Base-by-base conservation (phyloP, 2,797 vertebrate species). In the Lepus townsendii region DNA sequence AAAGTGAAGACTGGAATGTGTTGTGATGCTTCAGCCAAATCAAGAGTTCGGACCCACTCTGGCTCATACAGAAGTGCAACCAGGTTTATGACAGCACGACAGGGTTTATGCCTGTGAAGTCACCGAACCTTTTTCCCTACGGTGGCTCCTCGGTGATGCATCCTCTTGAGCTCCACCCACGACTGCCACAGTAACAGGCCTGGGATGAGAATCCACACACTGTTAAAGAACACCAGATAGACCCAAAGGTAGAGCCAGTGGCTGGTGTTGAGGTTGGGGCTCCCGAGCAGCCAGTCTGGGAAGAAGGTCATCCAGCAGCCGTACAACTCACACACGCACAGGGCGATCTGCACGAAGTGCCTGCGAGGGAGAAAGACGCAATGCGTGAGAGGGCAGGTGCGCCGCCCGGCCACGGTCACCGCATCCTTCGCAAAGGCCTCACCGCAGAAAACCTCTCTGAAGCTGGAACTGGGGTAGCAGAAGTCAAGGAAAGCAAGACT, bases 211-310 rank as follows among this genome's bases (percentile, higher is more conserved):
- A 98, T 98, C 98, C 97, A 98, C 78, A 98, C 27, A 0, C 98
- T 94, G 16, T 98, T 99, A 84, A 99, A 99, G 97, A 99, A 98
- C 9, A 98, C 94, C 93, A 99, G 97, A 96, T 99, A 99, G 80
- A 99, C 96, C 98, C 99, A 99, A 20, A 99, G 96, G 97, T 99
- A 97, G 62, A 99, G 97, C 98, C 98, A 98, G 86, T 94, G 98
- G 68, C 96, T 97, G 22, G 98, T 98, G 93, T 98, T 97, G 88
- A 99, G 98, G 92, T 97, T 98, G 76, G 99, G 99, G 97, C 97
- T 98, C 77, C 98, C 98, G 0, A 96, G 0, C 3, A 98, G 96
- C 98, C 98, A 98, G 10, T 99, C 98, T 11, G 99, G 98, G 92
- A 97, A 98, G 92, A 98, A 98, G 3, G 97, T 99, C 98, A 99